Evolutionary conservation across 2,797 vertebrate genomes (phyloP), one percentile per base, ranked within the genome.

Genomic region (Momotus momota): DNA sequence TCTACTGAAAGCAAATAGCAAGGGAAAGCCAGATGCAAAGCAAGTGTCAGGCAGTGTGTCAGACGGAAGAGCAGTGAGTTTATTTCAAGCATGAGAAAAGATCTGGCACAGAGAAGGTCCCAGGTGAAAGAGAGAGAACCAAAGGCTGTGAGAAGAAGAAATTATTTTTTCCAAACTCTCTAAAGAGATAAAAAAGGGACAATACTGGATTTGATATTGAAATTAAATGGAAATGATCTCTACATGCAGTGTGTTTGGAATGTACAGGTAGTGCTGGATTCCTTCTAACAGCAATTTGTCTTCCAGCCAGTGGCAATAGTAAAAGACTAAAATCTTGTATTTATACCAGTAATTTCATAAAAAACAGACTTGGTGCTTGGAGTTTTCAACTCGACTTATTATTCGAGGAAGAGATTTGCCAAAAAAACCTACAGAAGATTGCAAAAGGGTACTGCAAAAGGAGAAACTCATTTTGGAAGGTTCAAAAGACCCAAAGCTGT

Each of bases 1-100:
- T 80, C 52, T 45, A 38, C 60, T 5, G 7, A 91, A 78, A 73
- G 52, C 20, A 82, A 95, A 79, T 16, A 84, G 17, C 61, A 81
- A 71, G 46, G 75, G 84, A 91, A 91, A 71, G 2, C 31, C 54
- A 73, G 40, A 77, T n/a, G 31, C 31, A 95, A 81, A 94, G 19
- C 31, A 57, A 71, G 71, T 40, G 69, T 71, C 61, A 74, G 18
- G 41, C 43, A 87, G 35, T 43, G 61, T 87, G 61, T 82, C 81
- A 91, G 45, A 33, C 48, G 85, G 31, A 93, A 14, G 71, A 92
- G 91, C 26, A 33, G 38, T 57, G 43, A 60, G 40, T 49, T 77
- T 85, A 48, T 95, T 82, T 89, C 61, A 89, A 87, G 26, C 69
- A 65, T 82, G 64, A 87, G 79, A 74, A 91, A 67, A 87, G 46